A percentile compares a stretch with the other conserved stretches of the same genome.
Evolutionary conservation across 2,888 invertebrate species (phyloP).

Genomic region (Eristalis tenax): DNA sequence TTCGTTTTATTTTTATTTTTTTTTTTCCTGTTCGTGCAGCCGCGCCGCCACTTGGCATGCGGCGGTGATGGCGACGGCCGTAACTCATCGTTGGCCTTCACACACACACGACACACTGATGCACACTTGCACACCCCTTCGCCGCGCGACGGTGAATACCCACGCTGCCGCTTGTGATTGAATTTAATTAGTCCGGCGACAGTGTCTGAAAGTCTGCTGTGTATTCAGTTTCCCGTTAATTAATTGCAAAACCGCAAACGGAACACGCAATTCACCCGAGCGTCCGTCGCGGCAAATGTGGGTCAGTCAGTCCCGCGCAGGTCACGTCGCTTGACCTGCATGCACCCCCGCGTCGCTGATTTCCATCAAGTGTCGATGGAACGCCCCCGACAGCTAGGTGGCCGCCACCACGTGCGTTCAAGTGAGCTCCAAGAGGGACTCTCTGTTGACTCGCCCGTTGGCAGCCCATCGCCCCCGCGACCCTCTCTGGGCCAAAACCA

Average conservation of each 20-base stretch:
- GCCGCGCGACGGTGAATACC: background rate
- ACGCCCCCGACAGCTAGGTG: no score
- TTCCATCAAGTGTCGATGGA: no score
- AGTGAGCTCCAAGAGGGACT: slow-evolving; percentile 34
- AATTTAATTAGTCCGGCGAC: slow-evolving; percentile 44
- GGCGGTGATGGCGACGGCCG: background rate
- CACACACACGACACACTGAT: background rate
- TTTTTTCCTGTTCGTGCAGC: background rate
- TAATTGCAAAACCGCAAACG: slow-evolving; percentile 18
- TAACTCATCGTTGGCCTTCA: slow-evolving; percentile 1
- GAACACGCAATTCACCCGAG: slow-evolving; percentile 10
- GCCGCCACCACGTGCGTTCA: no score
- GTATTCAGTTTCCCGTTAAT: slow-evolving; percentile 20
- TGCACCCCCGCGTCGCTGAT: no score
- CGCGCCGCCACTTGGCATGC: background rate
- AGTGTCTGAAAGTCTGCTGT: background rate
- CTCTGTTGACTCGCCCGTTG: slow-evolving; percentile 24
- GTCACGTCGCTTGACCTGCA: background rate
- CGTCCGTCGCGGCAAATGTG: slow-evolving; percentile 8
- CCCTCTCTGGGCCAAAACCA: background rate
- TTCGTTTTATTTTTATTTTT: background rate
- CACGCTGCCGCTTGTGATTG: background rate
- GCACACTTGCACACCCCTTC: background rate
- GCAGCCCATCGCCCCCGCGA: background rate
- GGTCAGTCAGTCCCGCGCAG: slow-evolving; percentile 8